A percentile compares a stretch with the other conserved stretches of the same genome.
These are phyloP conservation scores for Phragmatobia fuliginosa DNA, from an alignment of 2,888 invertebrate genomes.

Conservation along the genomic window DNA sequence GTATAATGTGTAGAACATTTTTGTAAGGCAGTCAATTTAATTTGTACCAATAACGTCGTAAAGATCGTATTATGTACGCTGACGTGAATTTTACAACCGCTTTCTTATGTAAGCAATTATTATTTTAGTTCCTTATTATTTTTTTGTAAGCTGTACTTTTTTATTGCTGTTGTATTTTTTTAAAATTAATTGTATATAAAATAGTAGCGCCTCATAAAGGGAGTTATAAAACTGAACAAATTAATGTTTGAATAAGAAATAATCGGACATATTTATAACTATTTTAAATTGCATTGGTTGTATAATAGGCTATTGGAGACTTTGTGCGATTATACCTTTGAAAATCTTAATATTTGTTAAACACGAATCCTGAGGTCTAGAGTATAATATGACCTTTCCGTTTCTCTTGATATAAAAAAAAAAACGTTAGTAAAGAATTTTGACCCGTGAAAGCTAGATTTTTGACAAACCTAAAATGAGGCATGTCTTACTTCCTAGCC, in stretches of 20 bases:
- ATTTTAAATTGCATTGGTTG: background rate
- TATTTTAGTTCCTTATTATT: background rate
- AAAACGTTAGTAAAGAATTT: no score
- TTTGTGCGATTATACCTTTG: background rate
- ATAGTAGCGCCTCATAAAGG: background rate
- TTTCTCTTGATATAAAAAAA: no score
- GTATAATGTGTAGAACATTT: background rate
- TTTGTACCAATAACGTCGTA: background rate
- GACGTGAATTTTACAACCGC: background rate
- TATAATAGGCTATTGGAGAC: no score
- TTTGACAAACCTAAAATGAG: no score
- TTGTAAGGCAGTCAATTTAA: background rate
- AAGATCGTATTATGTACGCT: slow-evolving; percentile 3
- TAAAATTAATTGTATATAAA: background rate
- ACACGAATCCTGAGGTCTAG: background rate
- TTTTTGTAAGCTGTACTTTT: background rate
- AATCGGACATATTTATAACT: no score
- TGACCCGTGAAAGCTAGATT: no score
- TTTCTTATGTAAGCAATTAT: background rate
- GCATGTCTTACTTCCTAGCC: no score
- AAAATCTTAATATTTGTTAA: background rate
- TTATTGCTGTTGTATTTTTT: background rate
- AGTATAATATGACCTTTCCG: background rate
- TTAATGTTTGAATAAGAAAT: background rate
- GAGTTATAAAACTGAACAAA: background rate